phyloP scores from a whole-genome alignment of 2,888 invertebrate species.

The Caenorhabditis auriculariae region DNA sequence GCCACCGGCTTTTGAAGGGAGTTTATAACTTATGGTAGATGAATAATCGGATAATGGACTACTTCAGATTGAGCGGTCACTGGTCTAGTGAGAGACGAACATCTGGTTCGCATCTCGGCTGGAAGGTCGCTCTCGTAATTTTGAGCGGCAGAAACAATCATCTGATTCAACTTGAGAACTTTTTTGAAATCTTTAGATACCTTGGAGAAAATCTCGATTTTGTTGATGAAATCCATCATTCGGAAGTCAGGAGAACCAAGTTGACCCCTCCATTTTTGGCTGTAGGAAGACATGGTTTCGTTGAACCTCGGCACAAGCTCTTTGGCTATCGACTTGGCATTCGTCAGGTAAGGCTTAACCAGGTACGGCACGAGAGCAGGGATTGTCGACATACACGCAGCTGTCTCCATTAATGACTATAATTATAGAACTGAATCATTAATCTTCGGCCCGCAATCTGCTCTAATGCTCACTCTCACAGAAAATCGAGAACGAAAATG shows the following conservation, averaged over 20 bases:
- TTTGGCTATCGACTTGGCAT: conserved; percentile 56
- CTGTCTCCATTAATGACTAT: conserved; percentile 58
- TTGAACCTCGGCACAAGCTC: conserved; percentile 60
- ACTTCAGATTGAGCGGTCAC: conserved; percentile 22
- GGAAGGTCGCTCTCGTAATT: conserved; percentile 43
- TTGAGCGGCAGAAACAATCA: conserved; percentile 25
- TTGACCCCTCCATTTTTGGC: conserved; percentile 46
- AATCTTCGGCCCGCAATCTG: too few relatives aligned
- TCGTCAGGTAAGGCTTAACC: conserved; percentile 46
- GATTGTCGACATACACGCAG: conserved; percentile 50
- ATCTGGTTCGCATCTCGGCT: conserved; percentile 53
- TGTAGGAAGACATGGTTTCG: conserved; percentile 51
- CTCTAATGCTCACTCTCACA: too few relatives aligned
- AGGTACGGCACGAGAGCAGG: conserved; percentile 49
- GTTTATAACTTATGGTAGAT: too few relatives aligned
- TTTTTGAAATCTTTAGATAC: too few relatives aligned
- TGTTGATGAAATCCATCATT: conserved; percentile 57
- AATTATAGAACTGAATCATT: conserved; percentile 4
- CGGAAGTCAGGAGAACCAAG: conserved; percentile 58
- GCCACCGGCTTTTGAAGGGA: too few relatives aligned
- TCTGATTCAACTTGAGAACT: too few relatives aligned
- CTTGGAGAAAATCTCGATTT: conserved; percentile 49
- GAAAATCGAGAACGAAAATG: neutral
- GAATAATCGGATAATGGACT: too few relatives aligned
- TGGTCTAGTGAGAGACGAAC: conserved; percentile 24